Percentiles rank a stretch among this genome's conserved stretches.
Conservation (phyloP, 2,888 invertebrate species). For the Lottia scabra region DNA sequence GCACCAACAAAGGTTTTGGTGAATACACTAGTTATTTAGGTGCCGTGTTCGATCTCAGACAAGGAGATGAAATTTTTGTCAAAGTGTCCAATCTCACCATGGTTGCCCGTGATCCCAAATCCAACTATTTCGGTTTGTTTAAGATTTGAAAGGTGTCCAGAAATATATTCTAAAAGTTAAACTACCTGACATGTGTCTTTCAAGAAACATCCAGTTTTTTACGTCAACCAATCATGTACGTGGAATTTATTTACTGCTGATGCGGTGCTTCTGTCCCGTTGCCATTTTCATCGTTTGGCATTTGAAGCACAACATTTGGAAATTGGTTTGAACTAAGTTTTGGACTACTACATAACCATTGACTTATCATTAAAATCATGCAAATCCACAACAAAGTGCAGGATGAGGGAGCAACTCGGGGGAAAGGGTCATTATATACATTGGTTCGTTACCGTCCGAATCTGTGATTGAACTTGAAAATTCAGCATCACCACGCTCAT, state of each 20-base stretch:
- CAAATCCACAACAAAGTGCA: too few species aligned
- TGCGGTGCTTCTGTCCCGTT: background rate
- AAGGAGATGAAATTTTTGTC: conserved; percentile 59
- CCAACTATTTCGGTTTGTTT: conserved; percentile 60
- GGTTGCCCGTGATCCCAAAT: conserved; percentile 52
- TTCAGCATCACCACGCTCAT: too few species aligned
- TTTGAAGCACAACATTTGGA: too few species aligned
- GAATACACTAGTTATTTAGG: conserved; percentile 63
- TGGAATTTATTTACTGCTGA: background rate
- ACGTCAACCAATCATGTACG: background rate
- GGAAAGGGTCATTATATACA: too few species aligned
- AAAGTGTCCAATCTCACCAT: conserved; percentile 60
- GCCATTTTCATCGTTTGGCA: too few species aligned
- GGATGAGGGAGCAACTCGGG: too few species aligned
- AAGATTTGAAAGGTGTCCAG: conserved; percentile 28
- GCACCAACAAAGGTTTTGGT: conserved; percentile 53
- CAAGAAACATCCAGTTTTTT: background rate
- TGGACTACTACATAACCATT: too few species aligned
- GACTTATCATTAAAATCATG: too few species aligned
- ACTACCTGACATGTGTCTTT: conserved; percentile 1
- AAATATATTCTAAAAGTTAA: background rate
- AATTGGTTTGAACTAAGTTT: too few species aligned
- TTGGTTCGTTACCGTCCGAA: too few species aligned
- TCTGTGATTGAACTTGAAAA: too few species aligned
- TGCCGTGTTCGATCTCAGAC: conserved; percentile 58